These are phyloP conservation scores for Magallana gigas DNA, from an alignment of 1,140 invertebrate genomes.

Conservation along the genomic window DNA sequence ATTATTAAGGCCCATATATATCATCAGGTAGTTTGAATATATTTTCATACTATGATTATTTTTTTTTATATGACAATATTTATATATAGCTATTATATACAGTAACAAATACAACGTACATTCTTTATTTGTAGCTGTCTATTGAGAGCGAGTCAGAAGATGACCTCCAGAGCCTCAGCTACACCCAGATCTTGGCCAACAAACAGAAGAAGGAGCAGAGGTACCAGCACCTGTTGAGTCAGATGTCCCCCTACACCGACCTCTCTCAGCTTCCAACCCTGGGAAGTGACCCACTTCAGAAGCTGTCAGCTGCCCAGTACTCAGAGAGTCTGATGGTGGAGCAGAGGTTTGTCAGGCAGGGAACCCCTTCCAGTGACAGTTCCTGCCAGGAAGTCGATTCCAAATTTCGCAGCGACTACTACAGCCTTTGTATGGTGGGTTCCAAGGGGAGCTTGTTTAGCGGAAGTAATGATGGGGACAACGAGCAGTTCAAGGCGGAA, in stretches of 20 bases:
- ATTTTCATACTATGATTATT: too few relatives aligned
- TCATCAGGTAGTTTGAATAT: slow-evolving; percentile 58
- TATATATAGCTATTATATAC: too few relatives aligned
- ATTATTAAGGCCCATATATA: slow-evolving; percentile 58
- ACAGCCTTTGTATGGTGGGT: slow-evolving; percentile 72
- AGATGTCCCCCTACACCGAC: slow-evolving; percentile 7
- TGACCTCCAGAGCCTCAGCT: slow-evolving; percentile 53
- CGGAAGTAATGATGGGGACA: slow-evolving; percentile 59
- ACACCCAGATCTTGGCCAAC: slow-evolving; percentile 51
- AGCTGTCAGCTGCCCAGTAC: background rate
- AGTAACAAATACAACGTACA: too few relatives aligned
- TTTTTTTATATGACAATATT: background rate
- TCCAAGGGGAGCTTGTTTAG: slow-evolving; percentile 68
- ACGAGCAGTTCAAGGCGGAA: slow-evolving; percentile 47
- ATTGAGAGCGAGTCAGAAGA: slow-evolving; percentile 57
- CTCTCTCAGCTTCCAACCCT: slow-evolving; percentile 3
- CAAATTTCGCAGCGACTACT: slow-evolving; percentile 60
- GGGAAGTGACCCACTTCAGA: background rate
- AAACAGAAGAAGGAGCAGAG: slow-evolving; percentile 45
- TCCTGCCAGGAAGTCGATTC: slow-evolving; percentile 45
- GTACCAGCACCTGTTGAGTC: slow-evolving; percentile 3
- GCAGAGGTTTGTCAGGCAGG: slow-evolving; percentile 42
- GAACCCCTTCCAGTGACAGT: slow-evolving; percentile 55
- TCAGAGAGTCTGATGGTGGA: background rate
- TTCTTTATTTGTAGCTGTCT: slow-evolving; percentile 34